Evolutionary conservation across 2,113 vertebrate species (phyloP), one percentile per base, ranked within the genome.

Genomic region (Chaenocephalus aceratus): DNA sequence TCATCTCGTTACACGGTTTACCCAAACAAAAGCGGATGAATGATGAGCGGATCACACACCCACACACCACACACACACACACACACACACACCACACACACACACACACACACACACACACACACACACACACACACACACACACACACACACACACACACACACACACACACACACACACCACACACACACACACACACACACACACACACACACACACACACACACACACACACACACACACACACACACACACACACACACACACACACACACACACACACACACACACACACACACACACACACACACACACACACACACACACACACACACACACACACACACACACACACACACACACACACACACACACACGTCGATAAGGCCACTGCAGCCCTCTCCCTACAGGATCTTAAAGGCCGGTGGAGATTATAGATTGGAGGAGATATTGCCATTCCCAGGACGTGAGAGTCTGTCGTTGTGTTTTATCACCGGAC

Each of bases 351-450:
- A 70, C 44, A 36, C 18, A 30, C 16, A 63, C 12, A 53, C 34
- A 54, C 71, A 53, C 18, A 53, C n/a, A 15, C 52, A 44, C 72
- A 54, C 65, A 52, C 53, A n/a, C 44, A 36, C 68, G 62, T 84
- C 84, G 68, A 77, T 84, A 46, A 64, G 62, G 56, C 53, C 54
- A 36, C 60, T 11, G 5, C 23, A 65, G 72, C 26, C 64, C 5
- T 76, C 77, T 82, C 62, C 48, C 46, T 9, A 23, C 65, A 81
- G 60, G 62, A 14, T 72, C 58, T 67, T 4, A 1, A 41, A 62
- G 41, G 69, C 46, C 74, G 80, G 67, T 48, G n/a, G 82, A 78
- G 62, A 13, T 64, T 85, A 88, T 77, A 44, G 79, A 91, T 86
- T 62, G 63, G 36, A 75, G 65, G 59, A 85, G 34, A 90, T 82